Evolutionary conservation across 2,797 vertebrate genomes (phyloP), one percentile per base, ranked within the genome.

Genomic region (Macrochelys suwanniensis): DNA sequence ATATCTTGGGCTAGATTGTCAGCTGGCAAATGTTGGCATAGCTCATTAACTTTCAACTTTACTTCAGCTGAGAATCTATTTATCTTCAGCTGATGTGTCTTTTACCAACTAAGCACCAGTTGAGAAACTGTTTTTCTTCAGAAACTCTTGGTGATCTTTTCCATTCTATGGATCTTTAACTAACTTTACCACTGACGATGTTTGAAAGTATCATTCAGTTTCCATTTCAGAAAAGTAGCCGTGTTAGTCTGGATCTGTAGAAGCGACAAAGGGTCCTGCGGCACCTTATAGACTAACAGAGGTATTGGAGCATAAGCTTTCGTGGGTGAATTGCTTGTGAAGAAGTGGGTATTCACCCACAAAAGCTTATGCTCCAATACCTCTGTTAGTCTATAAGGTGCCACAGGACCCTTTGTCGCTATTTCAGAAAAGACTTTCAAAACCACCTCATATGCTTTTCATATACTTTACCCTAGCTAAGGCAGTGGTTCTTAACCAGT

Each of bases 41-140:
- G 10, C 21, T 71, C 21, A 25, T 42, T 71, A 71, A 71, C 37
- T 71, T 71, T 71, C 68, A 71, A 71, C 37, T 71, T 37, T 42
- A 71, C 68, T 71, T 71, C 21, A 71, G n/a, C 9, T 68, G 17
- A 68, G n/a, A 42, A 84, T 5, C 59, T 57, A 4, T 0, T 85
- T 85, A 65, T 80, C 59, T 50, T 25, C 19, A 54, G 15, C 80
- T 56, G 77, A 6, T 2, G 61, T 90, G 74, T 47, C 50, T 87
- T 82, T 51, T 82, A 4, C 1, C 2, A 68, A 71, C 90, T 51
- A 71, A 53, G 10, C n/a, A 37, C 13, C 93, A 89, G 80, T 23
- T n/a, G 78, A 94, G 26, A 92, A 95, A 87, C 3, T 4, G 82
- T 2, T 88, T 25, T 17, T 57, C 89, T 90, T 90, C 47, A 93